Conservation (phyloP, 2,888 invertebrate genomes). For the Scelioninae gen. 1 region DNA sequence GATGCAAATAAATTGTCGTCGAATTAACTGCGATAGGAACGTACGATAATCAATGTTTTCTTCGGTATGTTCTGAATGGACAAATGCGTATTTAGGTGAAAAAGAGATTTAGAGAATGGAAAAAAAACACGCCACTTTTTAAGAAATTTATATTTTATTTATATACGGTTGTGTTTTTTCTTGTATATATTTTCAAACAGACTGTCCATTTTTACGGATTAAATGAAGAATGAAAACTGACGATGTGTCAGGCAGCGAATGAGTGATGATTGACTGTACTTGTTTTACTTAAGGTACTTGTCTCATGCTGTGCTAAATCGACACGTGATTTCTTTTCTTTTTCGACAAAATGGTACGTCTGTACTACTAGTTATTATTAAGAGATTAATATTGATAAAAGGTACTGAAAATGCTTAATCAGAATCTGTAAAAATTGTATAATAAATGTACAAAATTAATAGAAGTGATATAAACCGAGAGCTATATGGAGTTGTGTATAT, state of each 20-base stretch:
- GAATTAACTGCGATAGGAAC: too few species aligned
- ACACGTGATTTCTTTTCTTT: conserved; percentile 59
- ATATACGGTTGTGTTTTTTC: conserved; percentile 45
- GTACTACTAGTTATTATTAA: conserved; percentile 73
- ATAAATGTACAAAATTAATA: conserved; percentile 79
- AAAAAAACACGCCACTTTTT: conserved; percentile 27
- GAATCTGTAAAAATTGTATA: conserved; percentile 78
- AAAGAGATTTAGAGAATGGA: neutral
- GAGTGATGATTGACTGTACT: conserved; percentile 49
- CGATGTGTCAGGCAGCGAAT: conserved; percentile 40
- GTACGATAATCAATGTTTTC: conserved; percentile 45
- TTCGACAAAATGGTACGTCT: conserved; percentile 69
- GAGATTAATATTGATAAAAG: conserved; percentile 73
- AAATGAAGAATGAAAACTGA: conserved; percentile 6
- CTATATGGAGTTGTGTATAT: too few species aligned
- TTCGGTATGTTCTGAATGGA: conserved; percentile 26
- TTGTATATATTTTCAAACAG: conserved; percentile 59
- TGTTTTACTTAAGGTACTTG: conserved; percentile 56
- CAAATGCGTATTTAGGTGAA: neutral
- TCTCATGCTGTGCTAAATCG: conserved; percentile 61
- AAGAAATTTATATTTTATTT: conserved; percentile 58
- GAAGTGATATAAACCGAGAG: conserved; percentile 74
- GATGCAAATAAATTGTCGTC: too few species aligned
- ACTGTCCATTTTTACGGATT: conserved; percentile 39
- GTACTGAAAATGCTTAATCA: conserved; percentile 76